Evolutionary conservation across 2,888 invertebrate species (phyloP).

Genomic region (Trichacis sp.): DNA sequence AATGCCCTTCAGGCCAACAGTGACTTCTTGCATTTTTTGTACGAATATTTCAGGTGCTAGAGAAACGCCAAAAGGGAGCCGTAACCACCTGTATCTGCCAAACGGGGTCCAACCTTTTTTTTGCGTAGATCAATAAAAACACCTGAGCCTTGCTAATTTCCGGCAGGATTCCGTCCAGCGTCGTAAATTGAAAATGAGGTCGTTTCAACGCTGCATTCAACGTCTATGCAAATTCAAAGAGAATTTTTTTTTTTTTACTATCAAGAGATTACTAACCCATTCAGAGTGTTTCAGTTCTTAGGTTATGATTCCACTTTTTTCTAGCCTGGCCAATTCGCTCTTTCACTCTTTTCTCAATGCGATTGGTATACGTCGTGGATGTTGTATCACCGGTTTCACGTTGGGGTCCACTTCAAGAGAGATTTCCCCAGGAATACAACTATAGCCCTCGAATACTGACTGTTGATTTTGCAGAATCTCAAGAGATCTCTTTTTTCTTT

Average conservation of each 20-base stretch:
- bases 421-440: neutral
- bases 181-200: too few species aligned
- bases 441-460: neutral
- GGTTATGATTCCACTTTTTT: conserved; percentile 3
- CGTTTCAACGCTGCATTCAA: conserved; percentile 5
- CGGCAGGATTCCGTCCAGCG: too few species aligned
- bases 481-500: neutral
- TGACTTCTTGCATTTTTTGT: conserved; percentile 3
- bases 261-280: conserved; percentile 7
- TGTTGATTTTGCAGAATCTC: neutral
- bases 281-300: neutral
- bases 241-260: conserved; percentile 8
- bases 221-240: conserved; percentile 7
- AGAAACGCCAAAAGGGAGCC: conserved; percentile 14
- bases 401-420: neutral
- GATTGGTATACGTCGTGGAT: conserved; percentile 1
- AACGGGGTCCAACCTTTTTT: conserved; percentile 7
- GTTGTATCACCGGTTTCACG: conserved; percentile 3
- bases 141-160: conserved; percentile 1
- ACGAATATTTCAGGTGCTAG: conserved; percentile 18
- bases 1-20: conserved; percentile 1
- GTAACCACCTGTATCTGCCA: conserved; percentile 9
- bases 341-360: conserved; percentile 4
- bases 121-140: conserved; percentile 3
- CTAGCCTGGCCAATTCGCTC: neutral